phyloP scores from a whole-genome alignment of 1,140 invertebrate species.

The Asbolus verrucosus region DNA sequence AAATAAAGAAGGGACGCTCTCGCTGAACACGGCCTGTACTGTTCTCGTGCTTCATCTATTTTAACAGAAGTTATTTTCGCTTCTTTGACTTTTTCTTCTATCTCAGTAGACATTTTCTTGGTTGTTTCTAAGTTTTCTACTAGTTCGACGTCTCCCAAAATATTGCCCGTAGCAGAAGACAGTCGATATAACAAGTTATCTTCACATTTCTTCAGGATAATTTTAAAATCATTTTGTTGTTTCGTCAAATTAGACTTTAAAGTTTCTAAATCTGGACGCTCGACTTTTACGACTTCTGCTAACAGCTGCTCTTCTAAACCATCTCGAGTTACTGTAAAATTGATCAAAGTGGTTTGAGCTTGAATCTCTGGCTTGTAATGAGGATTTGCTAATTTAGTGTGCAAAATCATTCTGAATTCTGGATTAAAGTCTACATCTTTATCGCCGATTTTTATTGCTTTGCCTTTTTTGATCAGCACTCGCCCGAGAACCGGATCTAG shows the following conservation, averaged over 20 bases:
- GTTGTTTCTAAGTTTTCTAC: slow-evolving; percentile 95
- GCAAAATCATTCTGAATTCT: slow-evolving; percentile 88
- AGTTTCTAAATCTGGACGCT: slow-evolving; percentile 90
- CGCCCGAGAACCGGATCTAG: slow-evolving; percentile 90
- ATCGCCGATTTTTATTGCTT: slow-evolving; percentile 84
- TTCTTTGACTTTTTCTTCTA: slow-evolving; percentile 87
- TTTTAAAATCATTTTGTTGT: slow-evolving; percentile 96
- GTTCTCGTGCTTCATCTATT: slow-evolving; percentile 92
- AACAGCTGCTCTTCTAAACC: slow-evolving; percentile 93
- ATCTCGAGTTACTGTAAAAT: slow-evolving; percentile 94
- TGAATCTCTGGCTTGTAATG: slow-evolving; percentile 98
- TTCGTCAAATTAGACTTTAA: slow-evolving; percentile 77
- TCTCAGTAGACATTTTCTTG: slow-evolving; percentile 92
- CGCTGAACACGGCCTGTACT: slow-evolving; percentile 87
- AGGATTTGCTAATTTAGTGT: slow-evolving; percentile 95
- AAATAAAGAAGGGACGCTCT: slow-evolving; percentile 94
- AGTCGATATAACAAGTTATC: slow-evolving; percentile 88
- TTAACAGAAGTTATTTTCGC: slow-evolving; percentile 86
- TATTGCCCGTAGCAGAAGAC: slow-evolving; percentile 90
- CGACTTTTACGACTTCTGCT: slow-evolving; percentile 93
- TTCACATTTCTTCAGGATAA: slow-evolving; percentile 90
- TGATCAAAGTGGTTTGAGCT: slow-evolving; percentile 94
- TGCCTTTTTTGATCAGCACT: slow-evolving; percentile 87
- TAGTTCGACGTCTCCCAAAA: slow-evolving; percentile 89
- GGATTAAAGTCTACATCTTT: slow-evolving; percentile 91